These are phyloP conservation scores for Trichonephila inaurata DNA, from an alignment of 1,140 invertebrate species.

Conservation along the genomic window DNA sequence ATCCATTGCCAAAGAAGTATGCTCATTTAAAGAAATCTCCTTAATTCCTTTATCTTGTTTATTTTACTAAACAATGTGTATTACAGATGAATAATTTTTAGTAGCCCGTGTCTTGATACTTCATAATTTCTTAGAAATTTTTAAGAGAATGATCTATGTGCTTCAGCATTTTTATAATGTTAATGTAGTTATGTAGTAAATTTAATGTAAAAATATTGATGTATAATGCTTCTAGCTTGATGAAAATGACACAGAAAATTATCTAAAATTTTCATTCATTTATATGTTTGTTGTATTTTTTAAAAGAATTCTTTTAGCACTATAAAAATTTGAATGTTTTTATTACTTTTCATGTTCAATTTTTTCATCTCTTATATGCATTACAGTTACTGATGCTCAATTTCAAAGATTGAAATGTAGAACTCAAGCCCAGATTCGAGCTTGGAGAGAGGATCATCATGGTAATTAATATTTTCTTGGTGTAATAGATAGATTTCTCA, in stretches of 20 bases:
- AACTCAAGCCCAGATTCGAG: slow-evolving; percentile 4
- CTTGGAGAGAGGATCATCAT: slow-evolving; percentile 45
- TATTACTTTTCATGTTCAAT: background rate
- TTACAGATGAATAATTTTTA: too few species aligned
- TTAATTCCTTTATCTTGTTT: too few species aligned
- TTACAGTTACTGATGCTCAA: background rate
- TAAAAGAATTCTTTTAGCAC: too few species aligned
- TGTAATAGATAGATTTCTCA: too few species aligned
- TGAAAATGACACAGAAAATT: background rate
- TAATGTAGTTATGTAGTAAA: background rate
- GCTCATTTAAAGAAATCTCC: too few species aligned
- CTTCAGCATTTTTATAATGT: too few species aligned
- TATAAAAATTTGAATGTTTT: background rate
- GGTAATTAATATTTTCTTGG: background rate
- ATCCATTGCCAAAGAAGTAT: too few species aligned
- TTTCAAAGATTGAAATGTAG: slow-evolving; percentile 17
- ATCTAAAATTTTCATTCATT: background rate
- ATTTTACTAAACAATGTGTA: too few species aligned
- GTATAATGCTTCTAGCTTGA: background rate
- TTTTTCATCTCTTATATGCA: background rate
- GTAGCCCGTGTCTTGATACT: too few species aligned
- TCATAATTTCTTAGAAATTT: too few species aligned
- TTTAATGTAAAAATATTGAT: background rate
- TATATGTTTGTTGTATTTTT: background rate
- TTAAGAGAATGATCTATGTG: too few species aligned